Conservation (phyloP, 2,113 vertebrate species). For the Mastomys natalensis region DNA sequence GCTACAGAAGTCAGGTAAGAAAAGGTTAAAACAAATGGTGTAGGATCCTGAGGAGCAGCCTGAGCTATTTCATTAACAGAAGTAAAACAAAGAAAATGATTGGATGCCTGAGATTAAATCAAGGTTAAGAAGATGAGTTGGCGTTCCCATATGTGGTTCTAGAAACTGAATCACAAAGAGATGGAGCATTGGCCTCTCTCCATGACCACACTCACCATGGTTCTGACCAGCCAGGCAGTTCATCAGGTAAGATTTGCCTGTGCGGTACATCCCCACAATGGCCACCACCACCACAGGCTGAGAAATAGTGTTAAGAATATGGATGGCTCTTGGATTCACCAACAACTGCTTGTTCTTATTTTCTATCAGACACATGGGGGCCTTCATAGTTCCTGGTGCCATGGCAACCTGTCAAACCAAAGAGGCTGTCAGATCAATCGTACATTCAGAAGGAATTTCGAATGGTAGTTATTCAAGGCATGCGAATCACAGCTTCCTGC, state of each 20-base stretch:
- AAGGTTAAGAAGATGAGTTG: background rate
- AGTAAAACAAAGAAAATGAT: background rate
- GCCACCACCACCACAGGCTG: slow-evolving; percentile 78
- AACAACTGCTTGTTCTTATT: slow-evolving; percentile 32
- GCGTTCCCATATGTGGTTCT: background rate
- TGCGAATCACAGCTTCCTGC: background rate
- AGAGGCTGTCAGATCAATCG: background rate
- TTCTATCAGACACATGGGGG: slow-evolving; percentile 66
- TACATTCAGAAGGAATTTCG: background rate
- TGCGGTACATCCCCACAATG: background rate
- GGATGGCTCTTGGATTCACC: slow-evolving; percentile 48
- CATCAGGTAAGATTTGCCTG: background rate
- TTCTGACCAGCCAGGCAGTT: slow-evolving; percentile 13
- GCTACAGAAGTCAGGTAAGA: too few relatives aligned
- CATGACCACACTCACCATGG: background rate
- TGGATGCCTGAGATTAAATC: background rate
- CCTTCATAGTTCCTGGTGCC: background rate
- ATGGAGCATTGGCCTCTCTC: accelerated
- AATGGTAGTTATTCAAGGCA: background rate
- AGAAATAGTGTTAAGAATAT: slow-evolving; percentile 57
- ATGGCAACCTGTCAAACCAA: background rate
- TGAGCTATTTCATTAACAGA: background rate
- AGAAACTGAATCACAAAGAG: background rate
- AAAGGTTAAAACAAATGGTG: background rate
- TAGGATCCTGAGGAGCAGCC: background rate